These are phyloP conservation scores for Argyresthia goedartella DNA, from an alignment of 2,888 invertebrate species.

Conservation along the genomic window DNA sequence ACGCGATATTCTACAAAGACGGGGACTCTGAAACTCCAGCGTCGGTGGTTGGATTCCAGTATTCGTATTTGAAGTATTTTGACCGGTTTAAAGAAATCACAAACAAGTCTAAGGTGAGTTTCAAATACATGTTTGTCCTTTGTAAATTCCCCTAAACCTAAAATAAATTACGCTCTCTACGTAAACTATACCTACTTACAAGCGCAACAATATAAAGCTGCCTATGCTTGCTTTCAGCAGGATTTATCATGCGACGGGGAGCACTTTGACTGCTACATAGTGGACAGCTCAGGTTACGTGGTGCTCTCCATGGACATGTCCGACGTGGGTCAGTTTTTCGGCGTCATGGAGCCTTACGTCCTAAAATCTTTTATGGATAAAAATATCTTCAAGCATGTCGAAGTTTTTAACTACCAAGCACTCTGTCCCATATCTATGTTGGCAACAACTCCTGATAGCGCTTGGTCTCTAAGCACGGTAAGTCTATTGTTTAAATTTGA, in stretches of 20 bases:
- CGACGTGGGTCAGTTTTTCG: conserved; percentile 88
- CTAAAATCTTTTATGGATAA: conserved; percentile 81
- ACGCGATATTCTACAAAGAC: conserved; percentile 86
- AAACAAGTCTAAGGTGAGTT: conserved; percentile 18
- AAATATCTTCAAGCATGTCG: conserved; percentile 79
- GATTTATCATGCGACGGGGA: conserved; percentile 61
- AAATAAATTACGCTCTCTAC: too few relatives aligned
- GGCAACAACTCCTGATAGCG: conserved; percentile 22
- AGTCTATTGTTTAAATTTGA: conserved; percentile 4
- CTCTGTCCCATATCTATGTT: conserved; percentile 67
- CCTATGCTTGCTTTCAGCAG: conserved; percentile 17
- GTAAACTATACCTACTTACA: too few relatives aligned
- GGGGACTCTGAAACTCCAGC: conserved; percentile 84
- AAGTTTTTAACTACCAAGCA: conserved; percentile 89
- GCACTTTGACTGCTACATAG: conserved; percentile 84
- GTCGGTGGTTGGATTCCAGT: conserved; percentile 90
- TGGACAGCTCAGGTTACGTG: conserved; percentile 93
- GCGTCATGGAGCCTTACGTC: conserved; percentile 82
- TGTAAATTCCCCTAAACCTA: background rate
- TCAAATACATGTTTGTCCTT: background rate
- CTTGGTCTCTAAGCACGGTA: conserved; percentile 42
- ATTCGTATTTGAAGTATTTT: conserved; percentile 78
- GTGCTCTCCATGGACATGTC: conserved; percentile 77
- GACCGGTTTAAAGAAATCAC: conserved; percentile 78
- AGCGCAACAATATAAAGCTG: too few relatives aligned